Evolutionary conservation across 2,113 vertebrate genomes (phyloP).

Genomic region (Fregata magnificens): DNA sequence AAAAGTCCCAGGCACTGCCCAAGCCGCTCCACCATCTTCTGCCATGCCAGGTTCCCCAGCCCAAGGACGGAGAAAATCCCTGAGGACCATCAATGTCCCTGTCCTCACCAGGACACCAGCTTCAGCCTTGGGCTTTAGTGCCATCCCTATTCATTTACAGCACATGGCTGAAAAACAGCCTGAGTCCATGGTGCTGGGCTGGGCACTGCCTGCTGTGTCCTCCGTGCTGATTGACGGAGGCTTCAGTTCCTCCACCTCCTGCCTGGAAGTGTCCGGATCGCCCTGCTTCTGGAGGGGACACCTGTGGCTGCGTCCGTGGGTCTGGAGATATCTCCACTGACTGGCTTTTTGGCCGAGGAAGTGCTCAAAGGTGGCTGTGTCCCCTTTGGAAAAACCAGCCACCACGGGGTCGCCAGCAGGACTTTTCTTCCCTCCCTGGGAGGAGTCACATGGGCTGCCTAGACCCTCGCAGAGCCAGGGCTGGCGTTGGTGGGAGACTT

Average conservation of each 20-base stretch:
- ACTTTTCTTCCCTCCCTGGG: background rate
- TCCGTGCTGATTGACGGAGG: fast-evolving
- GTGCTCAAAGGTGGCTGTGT: background rate
- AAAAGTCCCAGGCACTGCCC: fast-evolving
- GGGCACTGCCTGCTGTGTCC: background rate
- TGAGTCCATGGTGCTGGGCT: background rate
- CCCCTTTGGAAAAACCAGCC: background rate
- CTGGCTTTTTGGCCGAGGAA: background rate
- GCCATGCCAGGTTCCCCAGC: background rate
- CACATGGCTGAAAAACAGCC: background rate
- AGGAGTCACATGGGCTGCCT: fast-evolving
- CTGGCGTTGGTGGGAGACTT: background rate
- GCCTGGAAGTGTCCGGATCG: background rate
- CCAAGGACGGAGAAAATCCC: background rate
- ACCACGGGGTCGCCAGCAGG: fast-evolving
- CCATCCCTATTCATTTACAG: background rate
- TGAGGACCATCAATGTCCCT: fast-evolving
- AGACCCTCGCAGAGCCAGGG: background rate
- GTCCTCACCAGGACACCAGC: background rate
- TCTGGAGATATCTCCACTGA: background rate
- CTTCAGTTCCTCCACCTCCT: background rate
- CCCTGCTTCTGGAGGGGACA: background rate
- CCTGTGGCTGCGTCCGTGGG: background rate
- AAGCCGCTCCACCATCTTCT: background rate
- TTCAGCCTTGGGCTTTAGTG: background rate